phyloP scores from a whole-genome alignment of 2,888 invertebrate genomes.

The Hoplodrina ambigua region DNA sequence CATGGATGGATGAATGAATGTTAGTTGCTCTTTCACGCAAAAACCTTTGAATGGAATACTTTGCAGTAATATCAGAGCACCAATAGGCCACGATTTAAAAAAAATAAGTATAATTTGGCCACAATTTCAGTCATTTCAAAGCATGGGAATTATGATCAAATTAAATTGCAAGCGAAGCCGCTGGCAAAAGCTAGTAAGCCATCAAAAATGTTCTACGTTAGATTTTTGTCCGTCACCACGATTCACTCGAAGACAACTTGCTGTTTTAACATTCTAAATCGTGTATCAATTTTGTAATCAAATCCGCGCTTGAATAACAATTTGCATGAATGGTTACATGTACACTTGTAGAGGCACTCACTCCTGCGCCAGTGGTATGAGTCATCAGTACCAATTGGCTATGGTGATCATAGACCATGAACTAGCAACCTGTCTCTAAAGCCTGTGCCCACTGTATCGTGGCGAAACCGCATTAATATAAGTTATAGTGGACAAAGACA shows the following conservation, averaged over 20 bases:
- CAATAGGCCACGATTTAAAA: too few relatives aligned
- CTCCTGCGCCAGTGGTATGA: conserved; percentile 15
- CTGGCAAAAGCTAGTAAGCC: too few relatives aligned
- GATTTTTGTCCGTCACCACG: background rate
- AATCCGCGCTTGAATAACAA: conserved; percentile 31
- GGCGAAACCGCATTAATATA: too few relatives aligned
- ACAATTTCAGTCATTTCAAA: too few relatives aligned
- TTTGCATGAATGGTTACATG: conserved; percentile 24
- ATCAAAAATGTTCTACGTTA: background rate
- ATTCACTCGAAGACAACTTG: background rate
- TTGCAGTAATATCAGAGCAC: too few relatives aligned
- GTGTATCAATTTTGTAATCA: conserved; percentile 37
- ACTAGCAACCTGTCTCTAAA: conserved; percentile 46
- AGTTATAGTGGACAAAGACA: too few relatives aligned
- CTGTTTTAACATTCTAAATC: conserved; percentile 14
- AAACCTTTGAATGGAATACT: too few relatives aligned
- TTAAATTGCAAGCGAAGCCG: too few relatives aligned
- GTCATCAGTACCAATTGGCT: conserved; percentile 41
- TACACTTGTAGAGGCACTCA: background rate
- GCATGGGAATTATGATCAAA: too few relatives aligned
- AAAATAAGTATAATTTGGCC: too few relatives aligned
- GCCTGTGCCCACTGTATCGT: conserved; percentile 1
- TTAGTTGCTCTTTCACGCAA: too few relatives aligned
- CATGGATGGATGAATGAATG: too few relatives aligned
- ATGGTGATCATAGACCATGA: conserved; percentile 54